phyloP scores from a whole-genome alignment of 1,140 invertebrate species.

The Sycophaga agraensis region DNA sequence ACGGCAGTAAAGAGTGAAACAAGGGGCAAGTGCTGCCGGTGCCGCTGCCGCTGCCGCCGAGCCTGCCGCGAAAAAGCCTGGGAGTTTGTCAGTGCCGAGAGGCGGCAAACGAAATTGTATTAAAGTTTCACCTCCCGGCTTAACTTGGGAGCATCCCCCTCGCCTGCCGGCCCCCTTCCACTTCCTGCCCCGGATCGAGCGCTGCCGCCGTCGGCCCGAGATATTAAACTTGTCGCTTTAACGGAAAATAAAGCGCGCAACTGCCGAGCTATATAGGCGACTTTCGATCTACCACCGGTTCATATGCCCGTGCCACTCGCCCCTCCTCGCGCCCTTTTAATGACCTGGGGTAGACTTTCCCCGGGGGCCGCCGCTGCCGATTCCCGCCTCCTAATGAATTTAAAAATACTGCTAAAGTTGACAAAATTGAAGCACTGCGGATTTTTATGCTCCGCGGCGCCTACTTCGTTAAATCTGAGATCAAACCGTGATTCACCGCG shows the following conservation, averaged over 20 bases:
- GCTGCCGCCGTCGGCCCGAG: slow-evolving; percentile 32
- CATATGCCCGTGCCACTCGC: too few species aligned
- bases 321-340: slow-evolving; percentile 18
- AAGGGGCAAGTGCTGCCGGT: slow-evolving; percentile 9
- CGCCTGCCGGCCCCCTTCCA: slow-evolving; percentile 7
- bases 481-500: too few species aligned
- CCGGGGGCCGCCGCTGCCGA: not conserved
- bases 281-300: too few species aligned
- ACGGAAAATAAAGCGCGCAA: slow-evolving; percentile 47
- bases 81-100: slow-evolving; percentile 49
- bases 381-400: slow-evolving; percentile 13
- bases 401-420: slow-evolving; percentile 9
- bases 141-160: slow-evolving; percentile 35
- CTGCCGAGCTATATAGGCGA: slow-evolving; percentile 36
- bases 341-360: slow-evolving; percentile 6
- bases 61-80: slow-evolving; percentile 20
- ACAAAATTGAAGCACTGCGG: not conserved
- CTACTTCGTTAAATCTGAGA: not conserved
- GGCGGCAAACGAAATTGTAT: slow-evolving; percentile 52
- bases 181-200: slow-evolving; percentile 3
- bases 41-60: not conserved
- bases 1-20: slow-evolving; percentile 37
- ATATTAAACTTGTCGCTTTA: slow-evolving; percentile 55
- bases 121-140: slow-evolving; percentile 48
- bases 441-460: not conserved